phyloP scores from a whole-genome alignment of 2,113 vertebrate species.

The Myrmecophaga tridactyla region DNA sequence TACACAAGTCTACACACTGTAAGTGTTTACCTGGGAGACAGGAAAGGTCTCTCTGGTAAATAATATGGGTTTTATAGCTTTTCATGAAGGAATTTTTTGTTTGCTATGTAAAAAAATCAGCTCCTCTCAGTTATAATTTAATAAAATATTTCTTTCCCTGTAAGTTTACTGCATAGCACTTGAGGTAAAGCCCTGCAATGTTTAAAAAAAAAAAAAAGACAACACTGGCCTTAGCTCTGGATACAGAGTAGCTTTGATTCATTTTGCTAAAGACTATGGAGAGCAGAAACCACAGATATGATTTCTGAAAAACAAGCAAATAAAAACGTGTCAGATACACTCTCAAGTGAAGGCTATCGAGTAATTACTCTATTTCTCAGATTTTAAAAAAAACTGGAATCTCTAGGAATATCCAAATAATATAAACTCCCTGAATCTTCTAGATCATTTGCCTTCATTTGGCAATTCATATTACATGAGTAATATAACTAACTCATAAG shows the following conservation, averaged over 20 bases:
- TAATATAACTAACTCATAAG: not conserved
- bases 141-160: slow-evolving; percentile 65
- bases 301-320: slow-evolving; percentile 55
- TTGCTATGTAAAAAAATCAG: slow-evolving; percentile 74
- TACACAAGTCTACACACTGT: slow-evolving; percentile 79
- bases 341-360: slow-evolving; percentile 31
- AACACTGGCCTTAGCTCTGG: slow-evolving; percentile 51
- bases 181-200: slow-evolving; percentile 68
- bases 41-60: slow-evolving; percentile 81
- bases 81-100: slow-evolving; percentile 81
- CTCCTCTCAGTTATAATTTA: slow-evolving; percentile 77
- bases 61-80: slow-evolving; percentile 76
- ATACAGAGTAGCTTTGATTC: slow-evolving; percentile 62
- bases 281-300: slow-evolving; percentile 29
- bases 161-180: slow-evolving; percentile 70
- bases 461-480: not conserved
- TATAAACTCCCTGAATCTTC: slow-evolving; percentile 28
- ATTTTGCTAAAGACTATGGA: slow-evolving; percentile 54
- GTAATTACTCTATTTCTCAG: slow-evolving; percentile 33
- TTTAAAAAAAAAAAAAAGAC: slow-evolving; percentile 31
- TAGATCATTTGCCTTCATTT: slow-evolving; percentile 13
- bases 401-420: slow-evolving; percentile 45
- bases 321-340: slow-evolving; percentile 58
- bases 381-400: not conserved
- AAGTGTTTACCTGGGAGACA: slow-evolving; percentile 84